Base-by-base conservation (phyloP, 1,140 invertebrate genomes). In the Magallana angulata region DNA sequence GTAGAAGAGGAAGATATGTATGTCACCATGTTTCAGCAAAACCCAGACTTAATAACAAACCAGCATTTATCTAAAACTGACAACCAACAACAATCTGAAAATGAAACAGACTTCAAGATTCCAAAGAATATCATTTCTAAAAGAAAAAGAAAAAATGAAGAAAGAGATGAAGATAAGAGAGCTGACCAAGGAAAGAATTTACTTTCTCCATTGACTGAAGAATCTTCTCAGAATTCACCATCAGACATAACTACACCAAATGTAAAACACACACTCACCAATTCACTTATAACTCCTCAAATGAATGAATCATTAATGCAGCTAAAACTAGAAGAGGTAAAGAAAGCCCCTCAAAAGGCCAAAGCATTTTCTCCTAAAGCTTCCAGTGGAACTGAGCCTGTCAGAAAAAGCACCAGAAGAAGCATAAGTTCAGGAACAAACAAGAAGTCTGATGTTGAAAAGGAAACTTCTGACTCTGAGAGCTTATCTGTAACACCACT, bases 321-420 rank as follows among this genome's bases (percentile, higher is more conserved):
- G 11, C 68, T 12, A 14, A 76, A 76, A 9, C 68, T 76, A 7
- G 11, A 24, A 3, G 68, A 76, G 24, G 68, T 6, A 8, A 76
- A 76, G 68, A 30, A 76, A 76, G 36, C 24, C 1, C 24, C 24
- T 3, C 9, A 71, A 71, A 71, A 71, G 64, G 12, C 12, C 3
- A 76, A 76, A 76, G 68, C 60, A 64, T 16, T n/a, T 7, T 64
- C 60, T 18, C 60, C 60, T 64, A 64, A 64, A 64, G 14, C 68
- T 76, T 30, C 68, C 8, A 11, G 24, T 12, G 30, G 18, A 9
- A 76, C 68, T 30, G 24, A 24, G 68, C 14, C 18, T 76, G 68
- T 30, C 3, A 76, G 24, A 76, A 12, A 30, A 30, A 76, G 24
- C 24, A 76, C 11, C 24, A 24, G 68, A 24, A 18, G 24, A 76